Base-by-base conservation (phyloP, 2,888 invertebrate genomes). In the Sericinus montela region DNA sequence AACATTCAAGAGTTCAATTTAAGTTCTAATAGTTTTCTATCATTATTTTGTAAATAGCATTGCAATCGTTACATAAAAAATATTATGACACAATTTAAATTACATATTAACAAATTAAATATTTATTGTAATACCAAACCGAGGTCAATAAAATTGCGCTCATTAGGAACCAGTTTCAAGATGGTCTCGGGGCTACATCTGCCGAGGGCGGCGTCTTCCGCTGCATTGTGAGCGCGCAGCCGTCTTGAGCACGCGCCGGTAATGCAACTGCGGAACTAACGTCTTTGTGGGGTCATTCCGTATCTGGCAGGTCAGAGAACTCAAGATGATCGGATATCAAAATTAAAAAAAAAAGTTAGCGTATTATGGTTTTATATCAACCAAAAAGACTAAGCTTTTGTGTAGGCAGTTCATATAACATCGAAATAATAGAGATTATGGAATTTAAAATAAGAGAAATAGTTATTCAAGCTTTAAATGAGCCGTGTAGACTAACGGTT, bases 141-240 rank as follows among this genome's bases (percentile, higher is more conserved):
- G 73, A 75, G 81, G 82, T 84, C 82, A 82, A 79, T 78, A 79
- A 73, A 75, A 72, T 71, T 58, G 65, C 63, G 67, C 68, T 59
- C 52, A 65, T 62, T 58, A 63, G 62, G 60, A 63, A 66, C 66
- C 59, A 59, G 62, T 62, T 75, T 67, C 69, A 76, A 75, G 78
- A 81, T 69, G 76, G 63, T 58, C 49, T 60, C 60, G 42, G 52
- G 56, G 57, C 65, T 72, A 69, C 82, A 83, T 78, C 81, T 83
- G 84, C 75, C 75, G 79, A 73, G 83, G 84, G 82, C 77, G 72
- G 72, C 79, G 74, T 83, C 86, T 86, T 87, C 87, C 87, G 87
- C 65, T 83, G 82, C 76, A 80, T 87, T 87, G 86, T 86, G 69
- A 60, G 38, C 46, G 58, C 62, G 65, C 80, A 75, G 72, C 78